Percentiles rank a stretch among this genome's conserved stretches.
Conservation (phyloP, 2,113 vertebrate genomes). For the Ascaphus truei region DNA sequence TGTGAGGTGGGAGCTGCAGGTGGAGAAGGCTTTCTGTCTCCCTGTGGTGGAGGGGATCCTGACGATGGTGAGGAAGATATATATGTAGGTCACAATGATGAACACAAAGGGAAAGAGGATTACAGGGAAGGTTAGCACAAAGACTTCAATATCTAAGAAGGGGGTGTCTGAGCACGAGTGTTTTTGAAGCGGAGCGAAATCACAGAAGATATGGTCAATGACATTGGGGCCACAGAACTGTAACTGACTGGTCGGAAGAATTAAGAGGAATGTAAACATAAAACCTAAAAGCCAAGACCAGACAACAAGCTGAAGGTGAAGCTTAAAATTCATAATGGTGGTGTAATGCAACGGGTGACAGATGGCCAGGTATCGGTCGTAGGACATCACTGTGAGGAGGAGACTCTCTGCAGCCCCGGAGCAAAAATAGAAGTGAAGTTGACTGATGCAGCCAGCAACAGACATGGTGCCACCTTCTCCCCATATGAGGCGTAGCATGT, state of each 20-base stretch:
- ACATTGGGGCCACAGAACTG: conserved; percentile 41
- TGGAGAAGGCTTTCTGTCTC: conserved; percentile 17
- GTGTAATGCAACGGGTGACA: conserved; percentile 24
- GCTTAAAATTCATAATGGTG: conserved; percentile 7
- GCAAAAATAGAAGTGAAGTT: conserved; percentile 42
- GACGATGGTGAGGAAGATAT: not conserved
- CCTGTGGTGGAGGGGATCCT: not conserved
- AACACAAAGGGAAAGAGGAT: conserved; percentile 18
- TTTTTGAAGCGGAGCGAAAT: not conserved
- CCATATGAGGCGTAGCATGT: conserved; percentile 40
- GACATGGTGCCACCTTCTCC: conserved; percentile 35
- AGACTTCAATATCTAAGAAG: not conserved
- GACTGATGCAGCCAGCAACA: conserved; percentile 21
- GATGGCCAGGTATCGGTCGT: conserved; percentile 36
- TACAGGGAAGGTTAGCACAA: conserved; percentile 10
- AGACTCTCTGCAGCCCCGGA: conserved; percentile 40
- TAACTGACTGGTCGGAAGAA: conserved; percentile 31
- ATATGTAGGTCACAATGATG: not conserved
- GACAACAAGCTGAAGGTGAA: not conserved
- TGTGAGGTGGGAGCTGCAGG: conserved; percentile 9
- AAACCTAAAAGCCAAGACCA: conserved; percentile 36
- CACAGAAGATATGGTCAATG: conserved; percentile 37
- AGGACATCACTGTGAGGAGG: conserved; percentile 37
- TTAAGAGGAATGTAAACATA: conserved; percentile 32
- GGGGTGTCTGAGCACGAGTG: conserved; percentile 15